Evolutionary conservation across 2,113 vertebrate genomes (phyloP), one percentile per base, ranked within the genome.

Genomic region (Guaruba guarouba): DNA sequence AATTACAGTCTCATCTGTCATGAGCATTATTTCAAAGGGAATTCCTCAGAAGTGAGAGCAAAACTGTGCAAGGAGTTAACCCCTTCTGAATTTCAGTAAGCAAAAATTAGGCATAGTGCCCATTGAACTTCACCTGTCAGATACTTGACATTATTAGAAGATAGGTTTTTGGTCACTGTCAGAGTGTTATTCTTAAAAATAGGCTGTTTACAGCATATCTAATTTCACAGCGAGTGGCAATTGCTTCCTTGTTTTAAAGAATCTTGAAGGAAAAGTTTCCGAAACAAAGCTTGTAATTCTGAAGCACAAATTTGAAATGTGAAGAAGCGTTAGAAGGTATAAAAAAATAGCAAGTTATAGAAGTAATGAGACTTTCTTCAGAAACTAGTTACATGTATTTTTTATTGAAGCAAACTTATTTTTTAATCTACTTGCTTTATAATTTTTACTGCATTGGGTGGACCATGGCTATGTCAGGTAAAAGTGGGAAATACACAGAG

Each of bases 381-480:
- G 54, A 62, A 92, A 51, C n/a, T 48, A 7, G 4, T 52, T 73
- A 35, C 14, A 17, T 17, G 28, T 5, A 24, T 61, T 73, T 79
- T 18, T 63, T 46, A n/a, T 37, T 12, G 18, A 14, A 78, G 9
- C 3, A 15, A 37, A 51, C 6, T 74, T 69, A 41, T 9, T 46
- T 79, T 82, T 76, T 76, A 54, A 29, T 49, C 22, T 55, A 24
- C 9, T 51, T 66, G 5, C 5, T 35, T 73, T 57, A 59, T 37
- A n/a, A 17, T 74, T 84, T 78, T 37, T 77, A 15, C 22, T 73
- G 48, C 33, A 51, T 48, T 66, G 66, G 6, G 3, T 74, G 43
- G 46, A 9, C 86, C 57, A 28, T 0, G 0, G 19, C n/a, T 19
- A 8, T 13, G 43, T 52, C 39, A 27, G 24, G 8, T 86, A 10